A percentile compares a stretch with the other conserved stretches of the same genome.
phyloP scores from a whole-genome alignment of 2,113 vertebrate genomes.

The Larimichthys crocea region DNA sequence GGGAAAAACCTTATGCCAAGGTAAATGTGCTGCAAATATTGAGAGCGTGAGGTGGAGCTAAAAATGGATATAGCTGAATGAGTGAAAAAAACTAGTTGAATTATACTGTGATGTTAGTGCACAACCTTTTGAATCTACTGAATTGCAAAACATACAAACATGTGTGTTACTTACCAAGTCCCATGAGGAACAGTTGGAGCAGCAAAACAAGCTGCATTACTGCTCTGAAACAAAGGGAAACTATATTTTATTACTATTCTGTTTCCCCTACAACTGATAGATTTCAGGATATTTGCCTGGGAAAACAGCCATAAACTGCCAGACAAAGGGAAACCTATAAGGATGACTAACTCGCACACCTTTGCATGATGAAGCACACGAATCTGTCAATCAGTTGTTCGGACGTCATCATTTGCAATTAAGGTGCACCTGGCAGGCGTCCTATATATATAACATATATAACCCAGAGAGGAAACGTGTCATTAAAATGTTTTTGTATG shows the following conservation, averaged over 20 bases:
- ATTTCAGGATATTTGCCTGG: not conserved
- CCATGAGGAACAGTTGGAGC: constrained; percentile 31
- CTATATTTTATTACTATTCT: not conserved
- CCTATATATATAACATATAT: too few species aligned
- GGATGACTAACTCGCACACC: constrained; percentile 7
- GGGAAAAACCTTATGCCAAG: not conserved
- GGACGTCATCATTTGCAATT: constrained; percentile 6
- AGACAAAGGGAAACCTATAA: too few species aligned
- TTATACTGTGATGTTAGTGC: constrained; percentile 5
- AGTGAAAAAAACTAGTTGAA: not conserved
- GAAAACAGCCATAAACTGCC: not conserved
- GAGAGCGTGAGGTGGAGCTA: not conserved
- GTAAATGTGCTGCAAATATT: constrained; percentile 12
- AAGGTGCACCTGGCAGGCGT: constrained; percentile 3
- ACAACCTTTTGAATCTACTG: constrained; percentile 12
- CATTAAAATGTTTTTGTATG: not conserved
- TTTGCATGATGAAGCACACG: not conserved
- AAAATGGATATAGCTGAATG: not conserved
- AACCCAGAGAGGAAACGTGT: too few species aligned
- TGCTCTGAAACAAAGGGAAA: not conserved
- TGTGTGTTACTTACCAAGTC: constrained; percentile 28
- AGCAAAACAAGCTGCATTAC: constrained; percentile 34
- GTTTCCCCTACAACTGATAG: not conserved
- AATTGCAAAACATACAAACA: constrained; percentile 10
- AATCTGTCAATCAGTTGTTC: not conserved